Percentiles rank a stretch among this genome's conserved stretches.
phyloP scores from a whole-genome alignment of 2,888 invertebrate genomes.

The Agrochola lychnidis region DNA sequence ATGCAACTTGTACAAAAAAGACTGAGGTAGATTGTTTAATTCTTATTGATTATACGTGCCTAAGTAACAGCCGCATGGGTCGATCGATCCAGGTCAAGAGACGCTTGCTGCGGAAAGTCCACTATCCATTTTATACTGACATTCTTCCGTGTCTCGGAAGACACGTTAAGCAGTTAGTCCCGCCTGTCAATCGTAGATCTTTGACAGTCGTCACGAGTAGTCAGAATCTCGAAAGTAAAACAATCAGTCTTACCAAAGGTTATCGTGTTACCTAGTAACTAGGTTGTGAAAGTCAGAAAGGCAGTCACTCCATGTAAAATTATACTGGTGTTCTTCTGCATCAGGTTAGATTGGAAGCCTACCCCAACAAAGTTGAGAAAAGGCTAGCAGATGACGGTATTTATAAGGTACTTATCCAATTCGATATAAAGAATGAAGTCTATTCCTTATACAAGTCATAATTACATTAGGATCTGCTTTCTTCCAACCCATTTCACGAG shows the following conservation, averaged over 20 bases:
- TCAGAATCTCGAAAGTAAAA: not conserved
- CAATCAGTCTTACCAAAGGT: not conserved
- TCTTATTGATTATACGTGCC: too few relatives aligned
- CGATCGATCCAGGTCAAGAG: too few relatives aligned
- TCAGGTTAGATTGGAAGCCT: not conserved
- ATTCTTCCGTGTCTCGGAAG: not conserved
- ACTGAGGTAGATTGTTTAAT: too few relatives aligned
- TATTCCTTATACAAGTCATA: slow-evolving; percentile 12
- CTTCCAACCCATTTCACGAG: slow-evolving; percentile 9
- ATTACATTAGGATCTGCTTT: not conserved
- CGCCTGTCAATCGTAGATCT: not conserved
- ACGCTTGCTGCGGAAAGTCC: not conserved
- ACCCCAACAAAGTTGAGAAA: not conserved
- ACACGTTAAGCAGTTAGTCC: not conserved
- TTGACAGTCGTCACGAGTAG: not conserved
- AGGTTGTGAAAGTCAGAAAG: not conserved
- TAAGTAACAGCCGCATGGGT: too few relatives aligned
- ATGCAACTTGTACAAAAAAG: not conserved
- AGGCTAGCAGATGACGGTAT: not conserved
- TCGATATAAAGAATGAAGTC: slow-evolving; percentile 3
- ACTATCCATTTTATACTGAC: not conserved
- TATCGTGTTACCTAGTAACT: not conserved
- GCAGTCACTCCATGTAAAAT: not conserved
- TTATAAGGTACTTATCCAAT: not conserved
- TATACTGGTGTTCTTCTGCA: not conserved